These are phyloP conservation scores for Platycheirus albimanus DNA, from an alignment of 2,888 invertebrate species.

Conservation along the genomic window DNA sequence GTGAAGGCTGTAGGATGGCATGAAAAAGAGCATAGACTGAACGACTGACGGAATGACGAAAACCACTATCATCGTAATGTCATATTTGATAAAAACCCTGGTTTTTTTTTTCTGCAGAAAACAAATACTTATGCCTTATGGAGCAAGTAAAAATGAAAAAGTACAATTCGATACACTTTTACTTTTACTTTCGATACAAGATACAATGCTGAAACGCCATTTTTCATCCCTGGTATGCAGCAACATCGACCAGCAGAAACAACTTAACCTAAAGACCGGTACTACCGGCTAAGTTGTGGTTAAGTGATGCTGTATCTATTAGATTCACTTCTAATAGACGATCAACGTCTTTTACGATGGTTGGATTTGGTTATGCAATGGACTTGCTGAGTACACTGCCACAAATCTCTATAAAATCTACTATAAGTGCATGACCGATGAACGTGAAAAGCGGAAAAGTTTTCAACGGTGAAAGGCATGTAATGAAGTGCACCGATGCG, in stretches of 20 bases:
- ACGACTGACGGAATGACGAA: too few relatives aligned
- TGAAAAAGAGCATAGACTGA: too few relatives aligned
- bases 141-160: too few relatives aligned
- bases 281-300: conserved; percentile 54
- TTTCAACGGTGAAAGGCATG: conserved; percentile 75
- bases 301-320: conserved; percentile 27
- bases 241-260: conserved; percentile 6
- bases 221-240: too few relatives aligned
- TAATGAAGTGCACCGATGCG: conserved; percentile 32
- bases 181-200: too few relatives aligned
- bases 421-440: conserved; percentile 78
- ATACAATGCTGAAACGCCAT: too few relatives aligned
- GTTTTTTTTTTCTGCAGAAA: too few relatives aligned
- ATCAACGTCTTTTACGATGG: conserved; percentile 26
- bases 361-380: conserved; percentile 56
- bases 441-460: conserved; percentile 83
- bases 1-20: too few relatives aligned
- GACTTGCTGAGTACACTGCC: conserved; percentile 59
- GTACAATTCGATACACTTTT: too few relatives aligned
- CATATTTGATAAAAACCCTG: too few relatives aligned
- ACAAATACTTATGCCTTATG: too few relatives aligned
- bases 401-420: conserved; percentile 54
- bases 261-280: conserved; percentile 54
- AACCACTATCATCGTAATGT: too few relatives aligned
- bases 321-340: conserved; percentile 19